These are phyloP conservation scores for Drosophila siamana DNA, from an alignment of 2,888 invertebrate species.

Conservation along the genomic window DNA sequence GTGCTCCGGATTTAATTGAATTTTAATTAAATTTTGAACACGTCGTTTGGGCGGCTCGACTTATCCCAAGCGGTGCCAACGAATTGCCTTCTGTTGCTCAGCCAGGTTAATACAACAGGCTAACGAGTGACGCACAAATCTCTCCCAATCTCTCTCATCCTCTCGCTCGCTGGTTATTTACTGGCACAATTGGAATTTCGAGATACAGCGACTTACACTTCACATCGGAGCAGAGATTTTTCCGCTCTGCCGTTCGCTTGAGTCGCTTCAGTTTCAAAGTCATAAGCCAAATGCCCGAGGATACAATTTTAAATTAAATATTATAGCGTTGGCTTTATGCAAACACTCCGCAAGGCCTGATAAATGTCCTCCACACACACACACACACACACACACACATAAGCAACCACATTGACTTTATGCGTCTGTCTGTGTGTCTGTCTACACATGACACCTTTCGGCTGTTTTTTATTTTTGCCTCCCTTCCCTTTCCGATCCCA, in stretches of 20 bases:
- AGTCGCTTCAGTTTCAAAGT: slow-evolving; percentile 34
- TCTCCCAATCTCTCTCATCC: slow-evolving; percentile 15
- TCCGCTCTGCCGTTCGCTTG: slow-evolving; percentile 42
- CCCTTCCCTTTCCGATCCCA: not conserved
- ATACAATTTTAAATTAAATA: slow-evolving; percentile 69
- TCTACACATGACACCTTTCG: slow-evolving; percentile 43
- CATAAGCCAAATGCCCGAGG: slow-evolving; percentile 49
- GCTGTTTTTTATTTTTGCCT: not conserved
- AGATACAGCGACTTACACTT: slow-evolving; percentile 6
- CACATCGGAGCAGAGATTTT: slow-evolving; percentile 14
- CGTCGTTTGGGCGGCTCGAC: slow-evolving; percentile 1
- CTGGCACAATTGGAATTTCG: slow-evolving; percentile 31
- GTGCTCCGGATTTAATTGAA: slow-evolving; percentile 52
- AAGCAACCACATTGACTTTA: too few relatives aligned
- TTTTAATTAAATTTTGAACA: slow-evolving; percentile 59
- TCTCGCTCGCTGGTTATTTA: not conserved
- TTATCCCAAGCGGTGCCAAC: not conserved
- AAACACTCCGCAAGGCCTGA: slow-evolving; percentile 47
- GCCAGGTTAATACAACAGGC: not conserved
- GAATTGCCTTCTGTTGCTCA: not conserved
- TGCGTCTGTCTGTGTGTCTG: slow-evolving; percentile 10
- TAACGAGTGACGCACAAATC: slow-evolving; percentile 19
- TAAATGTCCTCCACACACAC: slow-evolving; percentile 30
- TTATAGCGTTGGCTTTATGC: slow-evolving; percentile 49
- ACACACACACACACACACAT: not conserved